Conservation (phyloP, 2,888 invertebrate genomes). For the Ctena decussata region DNA sequence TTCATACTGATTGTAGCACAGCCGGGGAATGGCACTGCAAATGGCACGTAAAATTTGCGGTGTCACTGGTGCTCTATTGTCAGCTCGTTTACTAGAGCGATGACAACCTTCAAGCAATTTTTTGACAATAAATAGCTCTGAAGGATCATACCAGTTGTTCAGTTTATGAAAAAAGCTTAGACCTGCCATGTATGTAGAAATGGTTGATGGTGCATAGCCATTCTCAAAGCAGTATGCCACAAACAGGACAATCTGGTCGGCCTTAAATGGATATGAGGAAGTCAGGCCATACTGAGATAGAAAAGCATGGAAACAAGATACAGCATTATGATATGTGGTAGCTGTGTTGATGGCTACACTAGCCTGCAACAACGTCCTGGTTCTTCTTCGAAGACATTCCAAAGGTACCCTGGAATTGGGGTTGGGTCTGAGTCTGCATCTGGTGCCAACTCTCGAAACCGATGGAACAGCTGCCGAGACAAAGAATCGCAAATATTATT, state of each 20-base stretch:
- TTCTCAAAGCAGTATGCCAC: conserved; percentile 15
- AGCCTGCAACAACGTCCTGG: not conserved
- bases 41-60: not conserved
- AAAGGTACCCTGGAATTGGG: not conserved
- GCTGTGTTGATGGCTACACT: too few relatives aligned
- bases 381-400: conserved; percentile 1
- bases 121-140: not conserved
- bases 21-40: not conserved
- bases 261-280: not conserved
- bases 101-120: conserved; percentile 16
- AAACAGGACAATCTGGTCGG: not conserved
- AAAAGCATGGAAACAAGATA: not conserved
- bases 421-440: not conserved
- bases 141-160: conserved; percentile 1
- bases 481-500: too few relatives aligned
- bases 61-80: not conserved
- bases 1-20: conserved; percentile 19
- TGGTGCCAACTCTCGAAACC: conserved; percentile 4
- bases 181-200: conserved; percentile 10
- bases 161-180: conserved; percentile 10
- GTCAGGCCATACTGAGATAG: not conserved
- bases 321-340: not conserved
- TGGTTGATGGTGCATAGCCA: not conserved
- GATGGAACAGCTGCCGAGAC: too few relatives aligned
- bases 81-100: not conserved